Evolutionary conservation across 2,888 invertebrate species (phyloP), one percentile per base, ranked within the genome.

Genomic region (Athripsodes cinereus): DNA sequence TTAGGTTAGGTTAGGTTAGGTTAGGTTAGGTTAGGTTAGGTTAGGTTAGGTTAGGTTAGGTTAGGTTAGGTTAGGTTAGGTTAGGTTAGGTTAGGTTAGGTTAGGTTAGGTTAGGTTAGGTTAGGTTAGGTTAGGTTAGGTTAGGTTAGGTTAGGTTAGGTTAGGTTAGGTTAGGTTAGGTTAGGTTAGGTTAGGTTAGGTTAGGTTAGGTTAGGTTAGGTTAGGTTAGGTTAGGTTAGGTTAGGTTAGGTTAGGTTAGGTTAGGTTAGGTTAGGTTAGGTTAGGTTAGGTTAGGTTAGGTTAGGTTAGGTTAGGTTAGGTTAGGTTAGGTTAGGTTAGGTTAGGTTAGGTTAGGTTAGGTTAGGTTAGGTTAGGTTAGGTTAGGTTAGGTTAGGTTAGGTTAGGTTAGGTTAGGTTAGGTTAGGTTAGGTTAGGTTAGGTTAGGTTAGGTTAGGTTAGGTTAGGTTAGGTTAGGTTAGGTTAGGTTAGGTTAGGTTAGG

Each of bases 1-100:
- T 48, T 48, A 48, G 48, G 48, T 48, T 48, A 48, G 48, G 48
- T 48, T 48, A 48, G 48, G 48, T 48, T 48, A 48, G 48, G 48
- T 48, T 48, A 20, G 48, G 19, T 48, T 20, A 21, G 48, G 48
- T 48, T 48, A 48, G 48, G 48, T 48, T 48, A 48, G 48, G 48
- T 48, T 48, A 48, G 48, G 48, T 48, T 48, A 48, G 48, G 48
- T 48, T 48, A 48, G 48, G 48, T 48, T 48, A 48, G 48, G 48
- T 48, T 48, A 48, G 48, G 48, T 48, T 48, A 48, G 48, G 48
- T 48, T 48, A 48, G 48, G 48, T 48, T 48, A 48, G 48, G 48
- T 48, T 48, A 48, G 48, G 48, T 48, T 48, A 48, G 48, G 48
- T 48, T 48, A 48, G 48, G 48, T 48, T 48, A 48, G 48, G 48